These are phyloP conservation scores for Rhizoglyphus robini DNA, from an alignment of 1,140 invertebrate genomes.

Conservation along the genomic window DNA sequence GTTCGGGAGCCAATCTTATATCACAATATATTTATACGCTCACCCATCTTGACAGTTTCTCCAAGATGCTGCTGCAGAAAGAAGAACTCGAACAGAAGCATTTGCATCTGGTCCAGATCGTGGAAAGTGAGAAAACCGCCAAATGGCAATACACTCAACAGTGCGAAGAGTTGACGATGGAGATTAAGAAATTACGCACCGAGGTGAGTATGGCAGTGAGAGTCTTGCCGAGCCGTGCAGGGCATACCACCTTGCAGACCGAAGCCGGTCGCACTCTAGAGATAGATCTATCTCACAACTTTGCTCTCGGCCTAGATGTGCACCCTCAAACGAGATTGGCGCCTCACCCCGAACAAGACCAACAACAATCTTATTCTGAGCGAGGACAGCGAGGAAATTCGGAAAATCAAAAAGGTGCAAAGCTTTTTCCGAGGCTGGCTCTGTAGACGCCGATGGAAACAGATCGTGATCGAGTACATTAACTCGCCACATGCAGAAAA, in stretches of 20 bases:
- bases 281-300: too few relatives aligned
- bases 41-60: too few relatives aligned
- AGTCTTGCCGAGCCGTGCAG: too few relatives aligned
- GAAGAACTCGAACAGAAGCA: constrained; percentile 88
- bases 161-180: constrained; percentile 70
- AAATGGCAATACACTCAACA: constrained; percentile 87
- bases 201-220: constrained; percentile 2
- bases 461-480: constrained; percentile 88
- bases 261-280: too few relatives aligned
- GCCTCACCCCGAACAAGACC: constrained; percentile 34
- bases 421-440: constrained; percentile 89
- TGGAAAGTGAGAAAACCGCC: constrained; percentile 79
- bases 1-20: too few relatives aligned
- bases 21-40: too few relatives aligned
- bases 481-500: constrained; percentile 85
- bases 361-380: constrained; percentile 26
- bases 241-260: too few relatives aligned
- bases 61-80: constrained; percentile 74
- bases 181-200: constrained; percentile 31
- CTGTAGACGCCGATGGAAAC: constrained; percentile 82
- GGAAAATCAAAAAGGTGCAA: constrained; percentile 83
- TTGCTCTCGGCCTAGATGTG: too few relatives aligned
- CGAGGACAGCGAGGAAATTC: constrained; percentile 34
- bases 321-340: constrained; percentile 61
- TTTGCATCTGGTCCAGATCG: constrained; percentile 74